Evolutionary conservation across 2,797 vertebrate genomes (phyloP), one percentile per base, ranked within the genome.

Genomic region (Mallotus villosus): DNA sequence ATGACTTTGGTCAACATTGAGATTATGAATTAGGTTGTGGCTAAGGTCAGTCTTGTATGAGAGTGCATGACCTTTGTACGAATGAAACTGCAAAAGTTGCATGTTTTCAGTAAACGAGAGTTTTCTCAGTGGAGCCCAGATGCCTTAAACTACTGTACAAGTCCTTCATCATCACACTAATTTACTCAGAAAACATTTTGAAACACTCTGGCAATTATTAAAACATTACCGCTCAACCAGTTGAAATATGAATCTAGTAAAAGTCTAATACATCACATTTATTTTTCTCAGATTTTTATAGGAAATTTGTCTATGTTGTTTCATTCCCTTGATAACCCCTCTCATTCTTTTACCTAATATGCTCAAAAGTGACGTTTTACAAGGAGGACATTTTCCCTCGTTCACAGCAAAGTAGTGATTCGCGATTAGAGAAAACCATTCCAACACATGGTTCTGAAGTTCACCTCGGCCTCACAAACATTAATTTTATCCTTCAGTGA

Each of bases 281-380:
- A 60, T 60, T 60, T 60, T 60, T 60, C 22, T 58, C 21, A 60
- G 58, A 60, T 60, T 60, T 60, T 60, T 24, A 24, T 59, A 16
- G 11, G 58, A 11, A 60, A 11, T 60, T 1, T 24, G 12, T 24
- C 21, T 14, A 25, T 60, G 27, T 34, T 32, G 7, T n/a, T 63
- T 7, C 61, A 63, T 34, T n/a, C 29, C 27, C 24, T 27, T 14
- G 27, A 29, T 25, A 9, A 32, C 24, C 24, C 19, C 29, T 21
- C 1, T 25, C 17, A 4, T 19, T 17, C 29, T n/a, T 8, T 63
- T 6, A 63, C 17, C 1, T 63, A 63, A 29, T n/a, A 63, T n/a
- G 29, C 34, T 16, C n/a, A 29, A 63, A 63, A 29, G 27, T 63
- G 29, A 29, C 27, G 11, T 34, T 63, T 63, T 63, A n/a, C n/a